Percentiles rank a stretch among this genome's conserved stretches.
These are phyloP conservation scores for Brachirus orientalis DNA, from an alignment of 2,113 vertebrate genomes.

Conservation along the genomic window DNA sequence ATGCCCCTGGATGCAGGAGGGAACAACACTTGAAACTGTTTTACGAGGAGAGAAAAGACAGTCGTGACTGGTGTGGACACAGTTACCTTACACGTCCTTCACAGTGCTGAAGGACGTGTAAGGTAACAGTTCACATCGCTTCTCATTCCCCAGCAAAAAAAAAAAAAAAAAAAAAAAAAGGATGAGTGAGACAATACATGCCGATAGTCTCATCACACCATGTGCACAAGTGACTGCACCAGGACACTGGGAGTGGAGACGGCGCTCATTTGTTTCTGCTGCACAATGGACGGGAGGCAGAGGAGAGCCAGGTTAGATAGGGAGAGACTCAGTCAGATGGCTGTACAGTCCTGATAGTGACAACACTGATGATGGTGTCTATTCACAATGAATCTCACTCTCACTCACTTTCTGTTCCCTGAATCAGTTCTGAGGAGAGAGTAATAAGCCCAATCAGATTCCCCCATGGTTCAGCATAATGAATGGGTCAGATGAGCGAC, in stretches of 20 bases:
- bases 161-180: too few relatives aligned
- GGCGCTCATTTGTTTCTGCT: constrained; percentile 64
- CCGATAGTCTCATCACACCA: constrained; percentile 57
- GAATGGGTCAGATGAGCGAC: constrained; percentile 78
- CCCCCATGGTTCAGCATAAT: constrained; percentile 75
- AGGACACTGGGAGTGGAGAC: constrained; percentile 40
- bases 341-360: constrained; percentile 57
- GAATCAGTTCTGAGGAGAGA: constrained; percentile 69
- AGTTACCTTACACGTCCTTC: constrained; percentile 64
- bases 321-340: constrained; percentile 64
- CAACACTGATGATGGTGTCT: constrained; percentile 48
- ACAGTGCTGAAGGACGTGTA: too few relatives aligned
- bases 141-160: constrained; percentile 54
- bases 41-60: too few relatives aligned
- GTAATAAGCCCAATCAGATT: constrained; percentile 81
- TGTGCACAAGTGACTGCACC: constrained; percentile 40
- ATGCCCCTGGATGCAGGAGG: too few relatives aligned
- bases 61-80: too few relatives aligned
- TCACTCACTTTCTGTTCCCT: constrained; percentile 42
- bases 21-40: too few relatives aligned
- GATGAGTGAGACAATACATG: constrained; percentile 65
- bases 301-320: constrained; percentile 65
- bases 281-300: constrained; percentile 47
- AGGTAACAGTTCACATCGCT: constrained; percentile 58
- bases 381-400: constrained; percentile 54